phyloP scores from a whole-genome alignment of 2,797 vertebrate species.

The Pseudomugil tenellus region DNA sequence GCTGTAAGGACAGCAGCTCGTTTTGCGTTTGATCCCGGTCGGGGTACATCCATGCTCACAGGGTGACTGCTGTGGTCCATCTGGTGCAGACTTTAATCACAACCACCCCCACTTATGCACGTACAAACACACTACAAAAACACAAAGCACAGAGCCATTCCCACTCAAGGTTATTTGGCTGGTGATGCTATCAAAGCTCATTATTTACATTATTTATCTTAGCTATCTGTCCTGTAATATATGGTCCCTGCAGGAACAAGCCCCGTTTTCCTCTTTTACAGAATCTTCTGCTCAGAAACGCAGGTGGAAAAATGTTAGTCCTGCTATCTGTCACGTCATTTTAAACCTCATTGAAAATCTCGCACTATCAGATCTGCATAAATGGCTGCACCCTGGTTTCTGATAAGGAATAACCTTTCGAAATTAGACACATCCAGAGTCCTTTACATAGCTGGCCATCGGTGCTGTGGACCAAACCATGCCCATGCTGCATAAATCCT shows the following conservation, averaged over 20 bases:
- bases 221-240: background rate
- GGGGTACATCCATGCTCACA: conserved; percentile 78
- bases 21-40: conserved; percentile 83
- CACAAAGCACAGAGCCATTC: conserved; percentile 29
- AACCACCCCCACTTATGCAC: conserved; percentile 37
- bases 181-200: conserved; percentile 29
- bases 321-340: conserved; percentile 43
- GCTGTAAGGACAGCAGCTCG: conserved; percentile 65
- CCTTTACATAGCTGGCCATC: conserved; percentile 67
- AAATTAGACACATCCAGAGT: conserved; percentile 62
- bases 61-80: conserved; percentile 84
- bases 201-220: conserved; percentile 54
- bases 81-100: conserved; percentile 83
- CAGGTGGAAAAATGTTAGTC: conserved; percentile 30
- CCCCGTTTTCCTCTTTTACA: conserved; percentile 18
- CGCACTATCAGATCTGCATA: conserved; percentile 53
- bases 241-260: conserved; percentile 28
- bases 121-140: conserved; percentile 13
- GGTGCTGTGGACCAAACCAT: conserved; percentile 66
- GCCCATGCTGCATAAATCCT: conserved; percentile 71
- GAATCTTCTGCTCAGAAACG: conserved; percentile 26
- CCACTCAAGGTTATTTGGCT: conserved; percentile 38
- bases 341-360: conserved; percentile 50
- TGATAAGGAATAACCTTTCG: conserved; percentile 76
- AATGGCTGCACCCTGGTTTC: conserved; percentile 58